A percentile compares a stretch with the other conserved stretches of the same genome.
phyloP scores from a whole-genome alignment of 2,797 vertebrate genomes.

The Alca torda region DNA sequence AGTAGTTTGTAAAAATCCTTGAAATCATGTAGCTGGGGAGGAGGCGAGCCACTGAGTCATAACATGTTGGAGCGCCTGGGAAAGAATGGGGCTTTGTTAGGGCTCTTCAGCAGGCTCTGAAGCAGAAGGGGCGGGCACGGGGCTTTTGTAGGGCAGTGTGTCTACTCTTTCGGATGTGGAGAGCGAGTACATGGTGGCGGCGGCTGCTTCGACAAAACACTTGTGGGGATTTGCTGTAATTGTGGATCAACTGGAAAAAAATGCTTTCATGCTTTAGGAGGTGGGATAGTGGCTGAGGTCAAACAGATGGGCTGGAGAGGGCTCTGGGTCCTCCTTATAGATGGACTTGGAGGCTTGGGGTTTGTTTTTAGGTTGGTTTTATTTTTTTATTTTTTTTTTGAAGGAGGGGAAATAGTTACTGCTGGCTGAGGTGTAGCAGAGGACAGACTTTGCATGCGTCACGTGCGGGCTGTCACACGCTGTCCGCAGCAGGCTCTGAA shows the following conservation, averaged over 20 bases:
- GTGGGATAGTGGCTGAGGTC: neutral
- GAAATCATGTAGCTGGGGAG: neutral
- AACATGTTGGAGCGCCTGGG: accelerated
- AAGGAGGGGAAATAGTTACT: neutral
- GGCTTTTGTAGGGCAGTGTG: neutral
- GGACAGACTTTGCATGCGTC: neutral
- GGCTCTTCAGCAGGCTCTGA: neutral
- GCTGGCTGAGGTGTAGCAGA: neutral
- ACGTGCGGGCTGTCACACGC: neutral
- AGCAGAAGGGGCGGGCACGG: neutral
- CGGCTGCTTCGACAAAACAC: neutral
- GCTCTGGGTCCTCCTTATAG: neutral
- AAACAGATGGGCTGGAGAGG: no score
- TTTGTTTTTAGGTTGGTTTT: neutral
- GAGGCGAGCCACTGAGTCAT: neutral
- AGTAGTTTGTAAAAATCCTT: neutral
- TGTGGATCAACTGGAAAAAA: neutral
- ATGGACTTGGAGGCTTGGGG: no score
- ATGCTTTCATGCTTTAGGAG: neutral
- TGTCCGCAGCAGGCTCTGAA: neutral
- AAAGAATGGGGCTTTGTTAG: neutral
- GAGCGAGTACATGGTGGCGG: accelerated
- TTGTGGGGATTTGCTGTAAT: neutral
- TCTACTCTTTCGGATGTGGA: neutral
- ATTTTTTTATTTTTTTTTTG: neutral